Percentiles rank a stretch among this genome's conserved stretches.
phyloP scores from a whole-genome alignment of 2,797 vertebrate genomes.

The Graptemys geographica region DNA sequence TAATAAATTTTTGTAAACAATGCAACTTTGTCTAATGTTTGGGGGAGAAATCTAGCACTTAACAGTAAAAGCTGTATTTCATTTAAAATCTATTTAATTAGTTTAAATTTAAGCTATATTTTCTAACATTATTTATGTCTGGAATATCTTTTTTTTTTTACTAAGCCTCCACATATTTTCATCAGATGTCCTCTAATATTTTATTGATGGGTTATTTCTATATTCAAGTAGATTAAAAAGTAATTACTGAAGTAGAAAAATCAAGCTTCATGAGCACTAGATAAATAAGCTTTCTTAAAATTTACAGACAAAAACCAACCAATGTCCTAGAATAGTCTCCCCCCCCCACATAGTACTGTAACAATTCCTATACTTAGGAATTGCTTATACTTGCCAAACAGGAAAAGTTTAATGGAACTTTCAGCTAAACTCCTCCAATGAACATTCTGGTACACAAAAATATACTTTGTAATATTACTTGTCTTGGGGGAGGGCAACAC shows the following conservation, averaged over 20 bases:
- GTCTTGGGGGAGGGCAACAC: background rate
- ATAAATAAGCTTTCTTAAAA: background rate
- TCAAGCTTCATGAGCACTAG: background rate
- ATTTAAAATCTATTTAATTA: constrained; percentile 63
- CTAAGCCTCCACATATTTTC: constrained; percentile 43
- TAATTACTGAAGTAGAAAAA: constrained; percentile 21
- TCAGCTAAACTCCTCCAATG: constrained; percentile 53
- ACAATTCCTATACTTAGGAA: constrained; percentile 13
- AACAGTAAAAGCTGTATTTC: constrained; percentile 54
- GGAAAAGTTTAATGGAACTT: constrained; percentile 37
- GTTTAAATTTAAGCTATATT: constrained; percentile 43
- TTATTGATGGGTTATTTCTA: constrained; percentile 46
- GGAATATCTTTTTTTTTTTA: constrained; percentile 6
- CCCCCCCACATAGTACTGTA: background rate
- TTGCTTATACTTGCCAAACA: background rate
- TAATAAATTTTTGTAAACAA: constrained; percentile 99
- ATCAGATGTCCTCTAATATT: constrained; percentile 29
- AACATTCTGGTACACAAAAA: background rate
- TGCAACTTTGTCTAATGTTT: constrained; percentile 95
- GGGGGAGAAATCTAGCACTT: constrained; percentile 77
- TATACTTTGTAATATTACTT: background rate
- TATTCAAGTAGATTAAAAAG: constrained; percentile 39
- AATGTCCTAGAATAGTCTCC: background rate
- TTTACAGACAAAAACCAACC: background rate
- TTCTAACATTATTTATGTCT: constrained; percentile 53